Conservation (phyloP, 2,113 vertebrate genomes). For the Bufo bufo region DNA sequence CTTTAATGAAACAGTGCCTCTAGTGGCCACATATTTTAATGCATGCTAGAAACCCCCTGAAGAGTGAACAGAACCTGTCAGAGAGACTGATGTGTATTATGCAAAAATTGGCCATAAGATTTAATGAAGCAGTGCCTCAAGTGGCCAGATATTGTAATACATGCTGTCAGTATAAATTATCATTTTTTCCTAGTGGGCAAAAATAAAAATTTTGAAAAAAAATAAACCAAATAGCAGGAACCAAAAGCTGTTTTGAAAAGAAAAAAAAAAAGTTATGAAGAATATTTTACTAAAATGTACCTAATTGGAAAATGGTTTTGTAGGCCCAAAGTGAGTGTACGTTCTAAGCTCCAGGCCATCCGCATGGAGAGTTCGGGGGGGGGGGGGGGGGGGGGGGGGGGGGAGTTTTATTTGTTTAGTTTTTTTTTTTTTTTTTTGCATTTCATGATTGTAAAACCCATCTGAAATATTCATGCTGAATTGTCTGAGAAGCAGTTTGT, state of each 20-base stretch:
- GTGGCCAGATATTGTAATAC: no score
- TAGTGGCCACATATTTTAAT: no score
- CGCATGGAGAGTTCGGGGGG: slow-evolving; percentile 63
- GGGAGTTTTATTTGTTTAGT: slow-evolving; percentile 1
- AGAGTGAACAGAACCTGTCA: no score
- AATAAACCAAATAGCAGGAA: background rate
- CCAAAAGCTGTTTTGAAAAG: background rate
- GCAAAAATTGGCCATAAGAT: no score
- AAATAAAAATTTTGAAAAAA: background rate
- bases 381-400: background rate
- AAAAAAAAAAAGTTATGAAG: background rate
- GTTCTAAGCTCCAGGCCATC: slow-evolving; percentile 71
- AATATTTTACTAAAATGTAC: background rate
- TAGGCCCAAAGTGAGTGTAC: slow-evolving; percentile 64
- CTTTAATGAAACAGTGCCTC: no score
- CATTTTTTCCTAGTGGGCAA: background rate
- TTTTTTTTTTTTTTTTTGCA: slow-evolving; percentile 66
- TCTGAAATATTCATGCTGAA: slow-evolving; percentile 91
- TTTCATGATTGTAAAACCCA: slow-evolving; percentile 83
- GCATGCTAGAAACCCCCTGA: no score
- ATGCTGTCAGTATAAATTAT: background rate
- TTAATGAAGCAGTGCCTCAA: no score
- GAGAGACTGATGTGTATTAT: no score
- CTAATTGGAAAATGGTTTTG: background rate
- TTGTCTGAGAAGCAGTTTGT: slow-evolving; percentile 85